phyloP scores from a whole-genome alignment of 1,140 invertebrate species.

The Leucophenga varia region DNA sequence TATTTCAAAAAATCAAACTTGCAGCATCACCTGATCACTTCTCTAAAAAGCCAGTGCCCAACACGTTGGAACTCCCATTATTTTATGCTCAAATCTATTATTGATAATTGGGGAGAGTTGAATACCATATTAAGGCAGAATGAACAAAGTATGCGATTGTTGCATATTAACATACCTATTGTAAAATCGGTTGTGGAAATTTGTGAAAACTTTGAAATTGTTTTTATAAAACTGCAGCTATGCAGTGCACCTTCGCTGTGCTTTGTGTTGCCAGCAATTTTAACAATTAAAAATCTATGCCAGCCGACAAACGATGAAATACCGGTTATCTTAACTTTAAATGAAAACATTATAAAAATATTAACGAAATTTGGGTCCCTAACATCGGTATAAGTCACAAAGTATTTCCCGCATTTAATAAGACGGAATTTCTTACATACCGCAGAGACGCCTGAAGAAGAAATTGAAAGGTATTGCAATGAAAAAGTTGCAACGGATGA shows the following conservation, averaged over 20 bases:
- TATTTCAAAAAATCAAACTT: constrained; percentile 18
- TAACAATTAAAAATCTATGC: constrained; percentile 13
- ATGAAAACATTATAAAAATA: constrained; percentile 8
- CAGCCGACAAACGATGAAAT: constrained; percentile 5
- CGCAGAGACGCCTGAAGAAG: not conserved
- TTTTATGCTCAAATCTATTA: constrained; percentile 4
- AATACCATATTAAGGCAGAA: constrained; percentile 4
- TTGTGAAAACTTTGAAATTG: constrained; percentile 18
- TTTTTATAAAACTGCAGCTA: constrained; percentile 20
- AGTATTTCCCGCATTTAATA: constrained; percentile 2
- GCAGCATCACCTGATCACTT: not conserved
- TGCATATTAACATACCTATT: constrained; percentile 3
- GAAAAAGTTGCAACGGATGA: constrained; percentile 2
- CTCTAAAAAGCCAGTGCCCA: constrained; percentile 3
- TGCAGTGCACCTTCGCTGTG: constrained; percentile 16
- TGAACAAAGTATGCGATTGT: constrained; percentile 3
- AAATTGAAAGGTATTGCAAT: constrained; percentile 14
- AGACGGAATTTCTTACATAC: not conserved
- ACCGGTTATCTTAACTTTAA: constrained; percentile 16
- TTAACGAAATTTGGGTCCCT: constrained; percentile 8
- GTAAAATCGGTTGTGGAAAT: constrained; percentile 9
- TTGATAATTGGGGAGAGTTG: constrained; percentile 3
- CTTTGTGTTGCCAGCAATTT: constrained; percentile 20
- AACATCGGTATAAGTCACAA: constrained; percentile 14
- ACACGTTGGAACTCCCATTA: constrained; percentile 15